A percentile compares a stretch with the other conserved stretches of the same genome.
Conservation (phyloP, 2,113 vertebrate genomes). For the Canis aureus region DNA sequence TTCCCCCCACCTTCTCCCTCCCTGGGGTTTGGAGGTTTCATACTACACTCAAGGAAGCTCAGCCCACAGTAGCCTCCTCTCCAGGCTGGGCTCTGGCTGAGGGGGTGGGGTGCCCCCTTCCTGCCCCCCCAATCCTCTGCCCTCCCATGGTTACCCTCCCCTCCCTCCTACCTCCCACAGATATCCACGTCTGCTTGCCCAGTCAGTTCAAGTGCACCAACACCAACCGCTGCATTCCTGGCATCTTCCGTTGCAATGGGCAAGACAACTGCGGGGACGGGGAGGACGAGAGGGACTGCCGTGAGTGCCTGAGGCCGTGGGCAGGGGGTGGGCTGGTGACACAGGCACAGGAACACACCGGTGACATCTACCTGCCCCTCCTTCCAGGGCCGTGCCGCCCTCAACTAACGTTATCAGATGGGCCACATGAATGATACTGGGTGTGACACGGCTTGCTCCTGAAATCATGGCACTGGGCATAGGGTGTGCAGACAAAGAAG, state of each 20-base stretch:
- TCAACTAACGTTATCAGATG: background rate
- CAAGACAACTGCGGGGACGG: constrained; percentile 98
- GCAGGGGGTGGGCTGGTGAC: accelerated
- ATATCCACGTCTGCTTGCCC: constrained; percentile 97
- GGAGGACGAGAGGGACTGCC: constrained; percentile 98
- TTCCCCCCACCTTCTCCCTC: background rate
- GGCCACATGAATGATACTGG: background rate
- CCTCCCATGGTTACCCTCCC: accelerated
- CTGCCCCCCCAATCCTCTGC: background rate
- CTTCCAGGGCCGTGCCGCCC: accelerated
- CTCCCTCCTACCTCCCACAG: constrained; percentile 81
- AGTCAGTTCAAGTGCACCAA: constrained; percentile 98
- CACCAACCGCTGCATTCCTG: constrained; percentile 97
- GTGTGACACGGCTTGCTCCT: background rate
- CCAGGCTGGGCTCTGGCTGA: background rate
- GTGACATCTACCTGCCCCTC: accelerated
- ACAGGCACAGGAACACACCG: accelerated
- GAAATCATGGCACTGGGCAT: background rate
- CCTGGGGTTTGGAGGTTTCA: background rate
- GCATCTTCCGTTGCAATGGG: constrained; percentile 98
- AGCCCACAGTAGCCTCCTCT: background rate
- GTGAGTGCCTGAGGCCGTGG: constrained; percentile 86
- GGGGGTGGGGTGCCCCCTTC: accelerated
- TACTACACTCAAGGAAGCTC: background rate
- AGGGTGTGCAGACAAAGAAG: background rate